phyloP scores from a whole-genome alignment of 2,888 invertebrate genomes.

The Teleiodes luculella region DNA sequence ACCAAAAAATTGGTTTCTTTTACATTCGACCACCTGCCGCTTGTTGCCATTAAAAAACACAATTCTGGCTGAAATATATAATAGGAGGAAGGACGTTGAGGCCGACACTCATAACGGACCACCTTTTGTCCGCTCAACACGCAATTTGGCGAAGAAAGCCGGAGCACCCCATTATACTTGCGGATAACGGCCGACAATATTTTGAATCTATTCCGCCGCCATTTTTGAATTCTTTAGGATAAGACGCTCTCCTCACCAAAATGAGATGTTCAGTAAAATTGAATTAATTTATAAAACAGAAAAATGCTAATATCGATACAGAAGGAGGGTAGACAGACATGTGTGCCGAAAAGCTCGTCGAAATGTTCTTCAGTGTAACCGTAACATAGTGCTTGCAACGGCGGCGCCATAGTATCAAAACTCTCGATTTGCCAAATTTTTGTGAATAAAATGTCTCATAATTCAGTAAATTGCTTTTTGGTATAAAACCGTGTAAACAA shows the following conservation, averaged over 20 bases:
- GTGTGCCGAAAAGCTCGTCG: no score
- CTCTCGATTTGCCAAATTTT: no score
- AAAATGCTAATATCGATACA: no score
- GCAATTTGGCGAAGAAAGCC: slow-evolving; percentile 34
- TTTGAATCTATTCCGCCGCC: slow-evolving; percentile 39
- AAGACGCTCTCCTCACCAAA: slow-evolving; percentile 27
- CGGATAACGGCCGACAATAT: slow-evolving; percentile 37
- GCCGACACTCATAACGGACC: not conserved
- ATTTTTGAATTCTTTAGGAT: slow-evolving; percentile 35
- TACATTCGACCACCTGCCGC: slow-evolving; percentile 7
- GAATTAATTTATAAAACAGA: slow-evolving; percentile 14
- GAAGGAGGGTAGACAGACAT: no score
- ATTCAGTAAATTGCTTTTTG: no score
- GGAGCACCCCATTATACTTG: slow-evolving; percentile 37
- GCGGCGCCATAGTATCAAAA: no score
- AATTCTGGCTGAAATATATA: no score
- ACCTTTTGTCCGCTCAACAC: slow-evolving; percentile 32
- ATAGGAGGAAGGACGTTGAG: no score
- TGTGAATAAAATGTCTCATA: no score
- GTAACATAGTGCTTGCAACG: no score
- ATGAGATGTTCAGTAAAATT: slow-evolving; percentile 34
- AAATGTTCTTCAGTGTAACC: no score
- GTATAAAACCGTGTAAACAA: not conserved
- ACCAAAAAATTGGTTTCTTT: slow-evolving; percentile 23
- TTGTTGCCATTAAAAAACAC: no score